phyloP scores from a whole-genome alignment of 2,888 invertebrate genomes.

The Labia minor region DNA sequence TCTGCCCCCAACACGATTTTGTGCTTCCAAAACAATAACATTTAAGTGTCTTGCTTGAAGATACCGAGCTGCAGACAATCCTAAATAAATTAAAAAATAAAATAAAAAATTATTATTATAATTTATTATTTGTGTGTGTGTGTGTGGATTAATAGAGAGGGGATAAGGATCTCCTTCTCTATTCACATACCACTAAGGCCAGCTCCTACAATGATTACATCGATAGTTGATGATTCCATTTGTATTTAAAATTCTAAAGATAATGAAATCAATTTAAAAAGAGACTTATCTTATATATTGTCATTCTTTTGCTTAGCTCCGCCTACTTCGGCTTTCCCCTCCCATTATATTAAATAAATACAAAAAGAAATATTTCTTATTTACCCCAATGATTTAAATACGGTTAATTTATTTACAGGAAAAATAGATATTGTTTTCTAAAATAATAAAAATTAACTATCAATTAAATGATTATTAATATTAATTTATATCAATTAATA shows the following conservation, averaged over 20 bases:
- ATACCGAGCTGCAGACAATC: slow-evolving; percentile 34
- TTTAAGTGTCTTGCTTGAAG: slow-evolving; percentile 32
- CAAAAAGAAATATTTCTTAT: too few species aligned
- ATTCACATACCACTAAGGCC: slow-evolving; percentile 24
- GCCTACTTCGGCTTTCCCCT: not conserved
- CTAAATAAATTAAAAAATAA: too few species aligned
- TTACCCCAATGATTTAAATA: too few species aligned
- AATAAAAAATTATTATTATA: too few species aligned
- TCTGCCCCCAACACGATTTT: slow-evolving; percentile 38
- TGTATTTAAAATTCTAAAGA: not conserved
- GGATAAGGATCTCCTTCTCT: too few species aligned
- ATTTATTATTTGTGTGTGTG: too few species aligned
- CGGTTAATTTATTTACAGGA: too few species aligned
- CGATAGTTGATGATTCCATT: not conserved
- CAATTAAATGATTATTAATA: too few species aligned
- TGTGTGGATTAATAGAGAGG: too few species aligned
- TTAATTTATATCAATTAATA: too few species aligned
- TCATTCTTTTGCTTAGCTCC: not conserved
- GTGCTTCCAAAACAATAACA: slow-evolving; percentile 36
- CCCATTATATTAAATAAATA: not conserved
- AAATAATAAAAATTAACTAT: too few species aligned
- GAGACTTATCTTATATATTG: not conserved
- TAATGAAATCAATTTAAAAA: not conserved
- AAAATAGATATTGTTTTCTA: too few species aligned
- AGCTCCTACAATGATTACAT: slow-evolving; percentile 24